These are phyloP conservation scores for Physella acuta DNA, from an alignment of 1,140 invertebrate genomes.

Conservation along the genomic window DNA sequence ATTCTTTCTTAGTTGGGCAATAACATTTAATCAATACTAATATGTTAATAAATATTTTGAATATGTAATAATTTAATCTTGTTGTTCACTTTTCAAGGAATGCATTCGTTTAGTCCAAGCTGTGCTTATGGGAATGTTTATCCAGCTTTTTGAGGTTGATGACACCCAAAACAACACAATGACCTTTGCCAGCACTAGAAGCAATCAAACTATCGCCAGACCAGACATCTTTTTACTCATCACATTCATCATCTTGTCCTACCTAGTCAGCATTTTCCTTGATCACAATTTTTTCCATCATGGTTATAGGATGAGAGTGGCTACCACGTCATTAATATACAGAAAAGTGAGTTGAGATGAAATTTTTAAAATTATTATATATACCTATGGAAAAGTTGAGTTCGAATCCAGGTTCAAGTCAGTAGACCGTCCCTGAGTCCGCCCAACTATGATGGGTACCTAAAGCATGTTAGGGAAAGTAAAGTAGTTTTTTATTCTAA, in stretches of 20 bases:
- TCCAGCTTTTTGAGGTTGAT: conserved; percentile 32
- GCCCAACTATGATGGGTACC: too few relatives aligned
- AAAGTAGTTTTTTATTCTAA: too few relatives aligned
- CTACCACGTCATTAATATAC: conserved; percentile 76
- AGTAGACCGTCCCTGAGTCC: too few relatives aligned
- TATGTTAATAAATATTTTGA: too few relatives aligned
- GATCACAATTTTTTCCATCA: conserved; percentile 66
- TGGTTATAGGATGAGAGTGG: conserved; percentile 76
- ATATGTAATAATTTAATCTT: too few relatives aligned
- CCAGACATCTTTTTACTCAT: conserved; percentile 36
- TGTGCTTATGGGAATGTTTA: conserved; percentile 36
- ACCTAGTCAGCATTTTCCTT: conserved; percentile 70
- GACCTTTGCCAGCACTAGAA: background rate
- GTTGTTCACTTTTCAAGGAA: conserved; percentile 37
- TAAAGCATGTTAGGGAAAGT: too few relatives aligned
- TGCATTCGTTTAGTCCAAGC: conserved; percentile 36
- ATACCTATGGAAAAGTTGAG: too few relatives aligned
- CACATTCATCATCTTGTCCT: conserved; percentile 66
- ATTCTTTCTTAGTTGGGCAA: too few relatives aligned
- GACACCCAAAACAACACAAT: background rate
- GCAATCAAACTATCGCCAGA: background rate
- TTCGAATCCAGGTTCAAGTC: too few relatives aligned
- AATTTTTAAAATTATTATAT: background rate
- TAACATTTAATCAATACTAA: too few relatives aligned
- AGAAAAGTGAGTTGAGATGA: conserved; percentile 66